These are phyloP conservation scores for Cheiracanthium punctorium DNA, from an alignment of 2,888 invertebrate species.

Conservation along the genomic window DNA sequence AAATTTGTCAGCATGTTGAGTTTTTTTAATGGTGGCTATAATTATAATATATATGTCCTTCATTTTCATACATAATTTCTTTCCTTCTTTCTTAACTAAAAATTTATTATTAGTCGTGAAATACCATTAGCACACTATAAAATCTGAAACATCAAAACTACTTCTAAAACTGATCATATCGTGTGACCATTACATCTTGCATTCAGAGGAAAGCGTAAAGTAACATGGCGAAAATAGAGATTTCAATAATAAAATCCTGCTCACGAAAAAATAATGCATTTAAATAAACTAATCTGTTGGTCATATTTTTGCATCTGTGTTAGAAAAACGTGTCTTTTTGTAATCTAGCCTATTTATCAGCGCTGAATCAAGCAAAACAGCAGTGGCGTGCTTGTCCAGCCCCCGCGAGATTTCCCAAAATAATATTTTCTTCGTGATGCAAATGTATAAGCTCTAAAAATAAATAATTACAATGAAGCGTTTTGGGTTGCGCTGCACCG, in stretches of 20 bases:
- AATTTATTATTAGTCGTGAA: too few relatives aligned
- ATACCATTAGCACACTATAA: too few relatives aligned
- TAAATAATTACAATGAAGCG: not conserved
- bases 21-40: too few relatives aligned
- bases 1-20: too few relatives aligned
- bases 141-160: too few relatives aligned
- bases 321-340: not conserved
- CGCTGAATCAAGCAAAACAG: not conserved
- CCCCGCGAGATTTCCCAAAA: not conserved
- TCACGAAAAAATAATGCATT: not conserved
- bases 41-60: too few relatives aligned
- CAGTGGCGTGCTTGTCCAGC: not conserved
- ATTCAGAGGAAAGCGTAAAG: too few relatives aligned
- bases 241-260: not conserved
- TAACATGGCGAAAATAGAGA: too few relatives aligned
- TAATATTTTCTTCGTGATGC: not conserved
- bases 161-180: too few relatives aligned
- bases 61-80: too few relatives aligned
- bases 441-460: not conserved
- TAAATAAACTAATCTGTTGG: not conserved
- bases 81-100: too few relatives aligned
- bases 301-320: not conserved
- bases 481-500: not conserved
- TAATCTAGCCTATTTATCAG: not conserved
- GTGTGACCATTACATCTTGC: too few relatives aligned